These are phyloP conservation scores for Piaya cayana DNA, from an alignment of 2,113 vertebrate genomes.

Conservation along the genomic window DNA sequence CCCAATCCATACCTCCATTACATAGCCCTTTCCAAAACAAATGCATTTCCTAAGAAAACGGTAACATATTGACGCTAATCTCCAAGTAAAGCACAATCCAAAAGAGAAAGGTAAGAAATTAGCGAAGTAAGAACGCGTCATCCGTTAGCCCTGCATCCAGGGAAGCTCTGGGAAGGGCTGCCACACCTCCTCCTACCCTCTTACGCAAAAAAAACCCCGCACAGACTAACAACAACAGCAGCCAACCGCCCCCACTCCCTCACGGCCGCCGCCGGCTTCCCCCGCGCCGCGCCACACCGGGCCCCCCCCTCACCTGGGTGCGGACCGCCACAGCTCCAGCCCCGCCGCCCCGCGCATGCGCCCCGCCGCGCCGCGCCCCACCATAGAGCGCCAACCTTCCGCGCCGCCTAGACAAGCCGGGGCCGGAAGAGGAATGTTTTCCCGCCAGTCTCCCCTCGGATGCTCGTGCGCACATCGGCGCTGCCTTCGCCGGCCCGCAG, in stretches of 20 bases:
- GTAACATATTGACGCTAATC: fast-evolving
- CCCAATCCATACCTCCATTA: fast-evolving
- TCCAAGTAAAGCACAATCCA: not conserved
- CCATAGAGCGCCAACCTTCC: not conserved
- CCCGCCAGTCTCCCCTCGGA: fast-evolving
- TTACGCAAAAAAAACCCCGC: not conserved
- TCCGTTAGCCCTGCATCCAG: not conserved
- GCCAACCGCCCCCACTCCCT: not conserved
- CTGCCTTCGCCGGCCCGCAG: fast-evolving
- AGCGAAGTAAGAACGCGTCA: not conserved
- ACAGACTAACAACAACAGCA: not conserved
- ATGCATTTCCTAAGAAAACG: fast-evolving
- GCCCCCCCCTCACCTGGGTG: not conserved
- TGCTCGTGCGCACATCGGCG: not conserved
- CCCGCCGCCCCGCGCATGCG: not conserved
- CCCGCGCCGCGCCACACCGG: not conserved
- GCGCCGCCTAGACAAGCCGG: fast-evolving
- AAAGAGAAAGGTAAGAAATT: not conserved
- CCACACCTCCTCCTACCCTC: not conserved
- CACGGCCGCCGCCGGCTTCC: fast-evolving
- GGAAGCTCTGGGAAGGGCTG: not conserved
- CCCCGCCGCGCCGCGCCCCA: fast-evolving
- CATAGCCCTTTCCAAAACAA: not conserved
- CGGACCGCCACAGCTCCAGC: not conserved
- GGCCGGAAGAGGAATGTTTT: not conserved